Percentiles rank a stretch among this genome's conserved stretches.
Conservation (phyloP, 2,797 vertebrate species). For the Otus scops region DNA sequence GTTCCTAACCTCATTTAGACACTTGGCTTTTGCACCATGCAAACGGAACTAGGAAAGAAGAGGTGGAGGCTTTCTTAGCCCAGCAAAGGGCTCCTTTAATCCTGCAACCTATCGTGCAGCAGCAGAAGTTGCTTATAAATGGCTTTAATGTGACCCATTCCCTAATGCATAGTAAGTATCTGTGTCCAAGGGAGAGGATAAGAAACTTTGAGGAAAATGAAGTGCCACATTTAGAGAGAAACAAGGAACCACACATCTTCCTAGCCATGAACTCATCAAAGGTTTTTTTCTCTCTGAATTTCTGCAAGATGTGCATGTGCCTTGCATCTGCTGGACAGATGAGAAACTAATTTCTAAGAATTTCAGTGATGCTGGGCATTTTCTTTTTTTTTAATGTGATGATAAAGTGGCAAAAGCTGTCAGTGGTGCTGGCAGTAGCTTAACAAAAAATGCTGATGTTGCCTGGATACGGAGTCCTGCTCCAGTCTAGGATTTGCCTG, state of each 20-base stretch:
- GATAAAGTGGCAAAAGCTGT: constrained; percentile 34
- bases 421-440: background rate
- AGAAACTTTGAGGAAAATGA: background rate
- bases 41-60: background rate
- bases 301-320: background rate
- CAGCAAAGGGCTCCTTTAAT: background rate
- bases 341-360: constrained; percentile 25
- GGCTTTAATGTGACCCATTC: background rate
- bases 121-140: background rate
- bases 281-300: background rate
- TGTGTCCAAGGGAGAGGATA: background rate
- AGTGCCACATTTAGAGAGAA: background rate
- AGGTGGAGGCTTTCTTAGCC: background rate
- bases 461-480: constrained; percentile 39
- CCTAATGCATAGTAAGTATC: background rate
- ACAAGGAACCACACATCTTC: background rate
- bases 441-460: constrained; percentile 27
- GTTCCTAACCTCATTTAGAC: background rate
- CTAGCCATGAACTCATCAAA: background rate
- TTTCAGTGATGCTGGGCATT: background rate
- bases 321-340: background rate
- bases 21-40: background rate
- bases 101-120: background rate
- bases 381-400: background rate
- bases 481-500: constrained; percentile 19